Evolutionary conservation across 1,140 invertebrate genomes (phyloP).

Genomic region (Teleopsis dalmanni): DNA sequence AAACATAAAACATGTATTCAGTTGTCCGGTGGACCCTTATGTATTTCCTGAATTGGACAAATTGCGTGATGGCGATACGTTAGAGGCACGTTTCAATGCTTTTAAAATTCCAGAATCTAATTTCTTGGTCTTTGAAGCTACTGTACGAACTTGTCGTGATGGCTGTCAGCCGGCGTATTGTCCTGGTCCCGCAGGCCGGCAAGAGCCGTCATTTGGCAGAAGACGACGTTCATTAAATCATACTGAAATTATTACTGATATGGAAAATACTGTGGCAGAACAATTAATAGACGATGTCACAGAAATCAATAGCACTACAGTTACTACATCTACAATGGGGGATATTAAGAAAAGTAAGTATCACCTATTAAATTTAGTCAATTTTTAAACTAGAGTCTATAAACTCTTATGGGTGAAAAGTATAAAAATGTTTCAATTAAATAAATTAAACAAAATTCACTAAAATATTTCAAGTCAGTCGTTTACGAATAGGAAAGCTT

Average conservation of each 20-base stretch:
- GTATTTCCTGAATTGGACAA: constrained; percentile 86
- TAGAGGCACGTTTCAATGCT: constrained; percentile 86
- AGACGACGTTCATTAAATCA: constrained; percentile 55
- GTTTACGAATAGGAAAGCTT: too few species aligned
- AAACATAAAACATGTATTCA: constrained; percentile 35
- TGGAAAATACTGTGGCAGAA: constrained; percentile 14
- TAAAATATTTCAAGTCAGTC: too few species aligned
- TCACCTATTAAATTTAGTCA: not conserved
- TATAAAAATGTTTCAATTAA: too few species aligned
- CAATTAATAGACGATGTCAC: constrained; percentile 22
- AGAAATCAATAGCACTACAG: constrained; percentile 33
- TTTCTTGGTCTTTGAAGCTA: constrained; percentile 88
- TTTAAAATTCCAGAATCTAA: constrained; percentile 94
- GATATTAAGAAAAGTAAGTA: constrained; percentile 25
- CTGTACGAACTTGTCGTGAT: constrained; percentile 77
- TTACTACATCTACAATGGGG: constrained; percentile 29
- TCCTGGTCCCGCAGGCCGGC: constrained; percentile 61
- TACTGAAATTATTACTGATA: constrained; percentile 41
- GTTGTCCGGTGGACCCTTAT: constrained; percentile 84
- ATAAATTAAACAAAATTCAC: too few species aligned
- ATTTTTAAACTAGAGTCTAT: too few species aligned
- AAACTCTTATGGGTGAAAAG: too few species aligned
- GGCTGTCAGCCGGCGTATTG: constrained; percentile 86
- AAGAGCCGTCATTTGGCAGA: constrained; percentile 72
- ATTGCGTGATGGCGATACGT: constrained; percentile 72